phyloP scores from a whole-genome alignment of 2,888 invertebrate species.

The Philonicus albiceps region DNA sequence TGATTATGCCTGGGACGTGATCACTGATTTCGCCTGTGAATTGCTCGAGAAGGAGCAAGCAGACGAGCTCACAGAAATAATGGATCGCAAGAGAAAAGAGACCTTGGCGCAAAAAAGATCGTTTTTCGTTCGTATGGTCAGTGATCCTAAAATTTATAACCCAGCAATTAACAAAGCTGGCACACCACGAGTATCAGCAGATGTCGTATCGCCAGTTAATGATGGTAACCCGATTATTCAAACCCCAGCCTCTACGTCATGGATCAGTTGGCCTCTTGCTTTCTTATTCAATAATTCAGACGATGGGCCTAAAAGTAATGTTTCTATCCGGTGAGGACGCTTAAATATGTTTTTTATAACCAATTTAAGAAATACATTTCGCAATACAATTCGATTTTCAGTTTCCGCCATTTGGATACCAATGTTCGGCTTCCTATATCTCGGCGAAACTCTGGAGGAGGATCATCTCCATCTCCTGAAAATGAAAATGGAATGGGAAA shows the following conservation, averaged over 20 bases:
- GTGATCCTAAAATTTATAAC: constrained; percentile 96
- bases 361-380: background rate
- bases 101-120: constrained; percentile 90
- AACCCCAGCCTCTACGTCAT: constrained; percentile 67
- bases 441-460: constrained; percentile 70
- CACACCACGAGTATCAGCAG: constrained; percentile 65
- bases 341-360: background rate
- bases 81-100: constrained; percentile 78
- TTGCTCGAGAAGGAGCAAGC: constrained; percentile 73
- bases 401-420: constrained; percentile 87
- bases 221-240: constrained; percentile 59
- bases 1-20: constrained; percentile 85
- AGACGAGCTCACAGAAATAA: constrained; percentile 78
- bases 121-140: constrained; percentile 97
- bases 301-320: constrained; percentile 72
- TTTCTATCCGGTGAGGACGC: constrained; percentile 75
- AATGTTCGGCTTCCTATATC: constrained; percentile 78
- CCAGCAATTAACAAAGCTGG: constrained; percentile 84
- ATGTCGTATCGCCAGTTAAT: constrained; percentile 59
- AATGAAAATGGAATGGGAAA: constrained; percentile 54
- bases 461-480: constrained; percentile 73
- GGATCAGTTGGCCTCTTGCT: constrained; percentile 93
- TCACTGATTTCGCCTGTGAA: constrained; percentile 81
- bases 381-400: constrained; percentile 55
- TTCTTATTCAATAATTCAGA: constrained; percentile 85